Evolutionary conservation across 2,113 vertebrate genomes (phyloP), one percentile per base, ranked within the genome.

Genomic region (Gracilinanus agilis): DNA sequence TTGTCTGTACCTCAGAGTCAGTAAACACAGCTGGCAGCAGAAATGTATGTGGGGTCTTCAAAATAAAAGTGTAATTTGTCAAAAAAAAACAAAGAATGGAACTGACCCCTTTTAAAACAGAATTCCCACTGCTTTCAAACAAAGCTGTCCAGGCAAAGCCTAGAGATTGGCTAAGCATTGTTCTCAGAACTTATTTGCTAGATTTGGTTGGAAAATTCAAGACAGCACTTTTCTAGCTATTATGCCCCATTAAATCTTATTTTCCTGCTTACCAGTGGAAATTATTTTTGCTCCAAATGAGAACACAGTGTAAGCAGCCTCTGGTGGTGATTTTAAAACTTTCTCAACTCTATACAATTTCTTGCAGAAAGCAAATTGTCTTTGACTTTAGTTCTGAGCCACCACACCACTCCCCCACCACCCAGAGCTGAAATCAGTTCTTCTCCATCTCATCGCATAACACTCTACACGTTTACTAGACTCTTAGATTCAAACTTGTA

Each of bases 231-330:
- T 67, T 95, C 21, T 0, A 44, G 58, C 91, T 95, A 49, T 90
- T 58, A 96, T 25, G 91, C 89, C 83, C 90, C 3, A 13, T 96
- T 92, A 94, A 44, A 49, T 83, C 0, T 1, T 93, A 96, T 95
- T 92, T 83, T 67, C 55, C 53, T 75, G 24, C 44, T 89, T 95
- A 94, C 25, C 2, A 95, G 12, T n/a, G 90, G 93, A 95, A 55
- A 25, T 19, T 90, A 96, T 92, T 58, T 40, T 75, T 40, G n/a
- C 67, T 40, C 19, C n/a, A 83, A 25, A 56, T 88, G 67, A 2
- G 27, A 95, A 9, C 29, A 34, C 53, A 25, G 7, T 49, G 49
- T 92, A 75, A 88, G 11, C 0, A 94, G 12, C 24, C 49, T 95
- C 21, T 56, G 19, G 44, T 88, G 34, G 54, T 94, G 90, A 89